phyloP scores from a whole-genome alignment of 2,888 invertebrate species.

The Agriopis marginaria region DNA sequence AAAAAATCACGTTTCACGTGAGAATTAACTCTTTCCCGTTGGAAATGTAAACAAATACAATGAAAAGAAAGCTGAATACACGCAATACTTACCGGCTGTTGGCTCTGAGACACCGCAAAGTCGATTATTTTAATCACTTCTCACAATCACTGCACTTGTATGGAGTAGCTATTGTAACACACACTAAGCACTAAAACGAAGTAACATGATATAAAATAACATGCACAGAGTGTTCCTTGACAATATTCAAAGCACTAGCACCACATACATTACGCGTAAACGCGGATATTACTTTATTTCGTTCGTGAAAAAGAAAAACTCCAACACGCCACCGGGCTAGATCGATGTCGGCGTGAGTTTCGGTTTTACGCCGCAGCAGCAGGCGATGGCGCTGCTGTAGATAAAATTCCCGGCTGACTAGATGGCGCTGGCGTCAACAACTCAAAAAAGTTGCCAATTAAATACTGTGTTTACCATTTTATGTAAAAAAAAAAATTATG shows the following conservation, averaged over 20 bases:
- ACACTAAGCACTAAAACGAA: slow-evolving; percentile 81
- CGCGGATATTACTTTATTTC: slow-evolving; percentile 74
- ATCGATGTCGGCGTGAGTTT: slow-evolving; percentile 81
- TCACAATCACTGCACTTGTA: slow-evolving; percentile 69
- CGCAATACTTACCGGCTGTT: slow-evolving; percentile 74
- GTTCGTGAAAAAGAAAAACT: slow-evolving; percentile 72
- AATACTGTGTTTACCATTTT: neutral
- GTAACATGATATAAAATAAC: slow-evolving; percentile 75
- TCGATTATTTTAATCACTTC: slow-evolving; percentile 70
- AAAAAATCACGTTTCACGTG: slow-evolving; percentile 53
- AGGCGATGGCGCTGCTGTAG: slow-evolving; percentile 58
- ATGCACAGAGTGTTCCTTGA: slow-evolving; percentile 72
- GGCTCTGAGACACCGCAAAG: slow-evolving; percentile 64
- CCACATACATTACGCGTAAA: slow-evolving; percentile 77
- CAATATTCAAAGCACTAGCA: slow-evolving; percentile 79
- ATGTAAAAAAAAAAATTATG: too few species aligned
- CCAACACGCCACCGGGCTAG: slow-evolving; percentile 74
- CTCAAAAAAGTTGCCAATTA: neutral
- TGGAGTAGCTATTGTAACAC: slow-evolving; percentile 69
- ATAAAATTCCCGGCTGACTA: slow-evolving; percentile 44
- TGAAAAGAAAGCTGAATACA: slow-evolving; percentile 60
- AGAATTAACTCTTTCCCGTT: slow-evolving; percentile 51
- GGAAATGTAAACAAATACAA: slow-evolving; percentile 61
- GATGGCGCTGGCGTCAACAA: slow-evolving; percentile 60
- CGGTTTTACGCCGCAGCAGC: slow-evolving; percentile 61